Base-by-base conservation (phyloP, 2,888 invertebrate genomes). In the Ophioninae sp. region DNA sequence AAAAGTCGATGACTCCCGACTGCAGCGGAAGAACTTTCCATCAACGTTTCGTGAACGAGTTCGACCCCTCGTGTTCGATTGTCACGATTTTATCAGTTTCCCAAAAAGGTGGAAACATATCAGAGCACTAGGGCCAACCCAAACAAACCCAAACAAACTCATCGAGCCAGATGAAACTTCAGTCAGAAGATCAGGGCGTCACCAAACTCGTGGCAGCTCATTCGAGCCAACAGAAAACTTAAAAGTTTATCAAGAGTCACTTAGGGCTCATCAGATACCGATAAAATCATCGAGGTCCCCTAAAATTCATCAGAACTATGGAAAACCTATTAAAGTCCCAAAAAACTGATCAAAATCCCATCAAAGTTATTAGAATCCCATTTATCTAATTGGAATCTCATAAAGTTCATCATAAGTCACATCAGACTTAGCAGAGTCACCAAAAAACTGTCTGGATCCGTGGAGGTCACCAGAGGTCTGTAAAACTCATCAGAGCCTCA, bases 1-100 rank as follows among this genome's bases (percentile, higher is more conserved):
- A 67, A 76, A 76, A 62, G 65, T 2, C 7, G 57, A 30, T 65
- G 50, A 56, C 21, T 62, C 61, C 50, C 17, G 50, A 50, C 50
- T 50, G 17, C 50, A 50, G 50, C 50, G 17, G 17, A 6, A 17
- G 17, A 41, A 50, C 6, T 50, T 50, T 50, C 50, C 50, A 17
- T 50, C 50, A 17, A 50, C 17, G 0, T 50, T 50, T 13, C 6
- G 50, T 13, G 5, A 13, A 50, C 17, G 50, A 50, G 50, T 50
- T 13, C 50, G 50, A 17, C 17, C 17, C 13, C 17, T 50, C 5
- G 13, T 50, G 50, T 10, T 17, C 50, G 17, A 50, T 17, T 17
- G 17, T 13, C 13, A 50, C 17, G 17, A 17, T 50, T 6, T 17
- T 50, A 13, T 30, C 30, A 30, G 30, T 30, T 30, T 30, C 30